Percentiles rank a stretch among this genome's conserved stretches.
phyloP scores from a whole-genome alignment of 1,140 invertebrate genomes.

The Hirudo medicinalis region DNA sequence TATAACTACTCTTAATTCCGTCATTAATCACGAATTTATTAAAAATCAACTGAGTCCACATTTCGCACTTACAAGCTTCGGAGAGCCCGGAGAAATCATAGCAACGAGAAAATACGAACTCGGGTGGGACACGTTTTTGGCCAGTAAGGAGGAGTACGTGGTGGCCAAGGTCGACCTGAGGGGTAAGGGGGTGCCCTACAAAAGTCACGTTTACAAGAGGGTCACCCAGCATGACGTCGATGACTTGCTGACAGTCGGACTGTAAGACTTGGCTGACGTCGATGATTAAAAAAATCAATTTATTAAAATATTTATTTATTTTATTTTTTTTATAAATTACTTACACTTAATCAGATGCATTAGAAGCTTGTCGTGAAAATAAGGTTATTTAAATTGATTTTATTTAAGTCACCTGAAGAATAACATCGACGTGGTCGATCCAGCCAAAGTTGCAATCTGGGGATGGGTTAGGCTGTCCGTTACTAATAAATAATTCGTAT shows the following conservation, averaged over 20 bases:
- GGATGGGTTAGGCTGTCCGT: slow-evolving; percentile 14
- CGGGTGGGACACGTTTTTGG: slow-evolving; percentile 71
- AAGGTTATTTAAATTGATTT: too few relatives aligned
- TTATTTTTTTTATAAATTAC: neutral
- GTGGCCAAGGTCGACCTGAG: slow-evolving; percentile 73
- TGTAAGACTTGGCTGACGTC: slow-evolving; percentile 46
- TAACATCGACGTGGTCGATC: neutral
- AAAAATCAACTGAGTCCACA: too few relatives aligned
- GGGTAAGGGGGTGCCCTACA: slow-evolving; percentile 66
- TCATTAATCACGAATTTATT: too few relatives aligned
- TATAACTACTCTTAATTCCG: too few relatives aligned
- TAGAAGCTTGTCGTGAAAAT: too few relatives aligned
- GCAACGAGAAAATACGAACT: slow-evolving; percentile 71
- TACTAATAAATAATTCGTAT: neutral
- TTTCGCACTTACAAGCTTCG: slow-evolving; percentile 50
- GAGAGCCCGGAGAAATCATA: slow-evolving; percentile 73
- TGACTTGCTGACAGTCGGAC: slow-evolving; percentile 80
- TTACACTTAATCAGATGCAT: neutral
- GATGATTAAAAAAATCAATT: neutral
- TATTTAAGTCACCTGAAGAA: slow-evolving; percentile 26
- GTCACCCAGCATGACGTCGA: slow-evolving; percentile 71
- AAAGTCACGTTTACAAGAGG: slow-evolving; percentile 66
- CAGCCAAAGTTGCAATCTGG: slow-evolving; percentile 15
- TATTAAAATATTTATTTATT: neutral
- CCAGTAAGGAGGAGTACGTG: slow-evolving; percentile 67